Base-by-base conservation (phyloP, 2,888 invertebrate genomes). In the Drosophila emarginata region DNA sequence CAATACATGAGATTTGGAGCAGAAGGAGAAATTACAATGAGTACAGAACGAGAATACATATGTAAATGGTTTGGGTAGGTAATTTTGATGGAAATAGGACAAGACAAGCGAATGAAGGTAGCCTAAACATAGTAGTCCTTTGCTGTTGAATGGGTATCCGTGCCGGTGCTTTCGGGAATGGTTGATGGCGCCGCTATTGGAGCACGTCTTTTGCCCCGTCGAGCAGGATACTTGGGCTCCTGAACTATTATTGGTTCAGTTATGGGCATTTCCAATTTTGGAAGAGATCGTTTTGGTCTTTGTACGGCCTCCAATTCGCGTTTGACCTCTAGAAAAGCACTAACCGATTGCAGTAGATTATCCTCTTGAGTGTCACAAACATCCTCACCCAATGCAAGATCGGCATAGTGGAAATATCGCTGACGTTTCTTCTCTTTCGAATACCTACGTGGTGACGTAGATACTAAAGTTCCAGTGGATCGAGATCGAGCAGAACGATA, bases 281-380 rank as follows among this genome's bases (percentile, higher is more conserved):
- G 87, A 39, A 74, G 50, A 0, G 77, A 15, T 6, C 85, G 67
- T 4, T 59, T 74, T 0, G 74, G 73, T 3, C 76, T 69, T 39
- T 67, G 56, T 2, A 67, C 67, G 7, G 77, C 74, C 68, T 91
- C 91, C 26, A 91, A 71, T 52, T 91, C 91, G 15, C 88, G 85
- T 67, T 91, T 91, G 0, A 91, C 91, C 80, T 91, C 91, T 1
- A 91, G 79, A 56, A 91, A 91, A 0, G 89, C 75, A 78, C 88
- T 87, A 58, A 91, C 67, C 37, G 91, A 87, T 50, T 91, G 90
- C 64, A 91, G 58, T 14, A 91, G 80, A 64, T 91, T 91, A 12
- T 91, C 91, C 74, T 91, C 90, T 39, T 86, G 82, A 11, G 72
- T 74, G 32, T 89, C 84, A 45, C 76, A 81, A 28, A 50, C 51